A percentile compares a stretch with the other conserved stretches of the same genome.
These are phyloP conservation scores for Tenodera sinensis DNA, from an alignment of 2,888 invertebrate genomes.

Conservation along the genomic window DNA sequence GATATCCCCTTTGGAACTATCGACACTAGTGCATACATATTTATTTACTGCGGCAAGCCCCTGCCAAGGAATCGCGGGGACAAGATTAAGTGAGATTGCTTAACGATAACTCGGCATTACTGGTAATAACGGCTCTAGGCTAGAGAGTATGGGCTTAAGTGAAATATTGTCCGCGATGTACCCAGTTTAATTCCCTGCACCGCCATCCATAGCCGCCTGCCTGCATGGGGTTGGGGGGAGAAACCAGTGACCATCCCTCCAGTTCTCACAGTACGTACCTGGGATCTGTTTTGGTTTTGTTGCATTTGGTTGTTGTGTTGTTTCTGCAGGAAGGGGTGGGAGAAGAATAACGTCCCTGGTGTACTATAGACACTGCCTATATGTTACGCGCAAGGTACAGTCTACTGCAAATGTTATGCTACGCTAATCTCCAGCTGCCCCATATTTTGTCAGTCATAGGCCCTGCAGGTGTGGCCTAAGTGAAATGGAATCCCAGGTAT, in stretches of 20 bases:
- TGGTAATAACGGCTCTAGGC: not conserved
- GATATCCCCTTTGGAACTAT: not conserved
- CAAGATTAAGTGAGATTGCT: not conserved
- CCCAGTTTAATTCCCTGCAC: conserved; percentile 16
- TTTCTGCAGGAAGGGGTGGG: not conserved
- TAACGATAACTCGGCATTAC: conserved; percentile 8
- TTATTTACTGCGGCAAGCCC: not conserved
- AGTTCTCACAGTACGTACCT: conserved; percentile 15
- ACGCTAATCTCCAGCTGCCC: not conserved
- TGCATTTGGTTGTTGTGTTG: not conserved
- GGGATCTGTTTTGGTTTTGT: conserved; percentile 20
- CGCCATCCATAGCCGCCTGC: not conserved
- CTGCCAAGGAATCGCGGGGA: not conserved
- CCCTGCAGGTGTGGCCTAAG: not conserved
- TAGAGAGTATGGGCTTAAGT: not conserved
- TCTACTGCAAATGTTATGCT: not conserved
- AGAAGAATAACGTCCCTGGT: conserved; percentile 2
- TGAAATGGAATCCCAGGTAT: not conserved
- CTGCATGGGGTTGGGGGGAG: not conserved
- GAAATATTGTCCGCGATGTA: conserved; percentile 20
- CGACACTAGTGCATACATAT: not conserved
- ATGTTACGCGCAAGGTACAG: not conserved
- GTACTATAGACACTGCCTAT: conserved; percentile 13
- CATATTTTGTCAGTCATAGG: not conserved
- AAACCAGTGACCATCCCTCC: not conserved